Evolutionary conservation across 2,113 vertebrate genomes (phyloP).

Genomic region (Fukomys damarensis): DNA sequence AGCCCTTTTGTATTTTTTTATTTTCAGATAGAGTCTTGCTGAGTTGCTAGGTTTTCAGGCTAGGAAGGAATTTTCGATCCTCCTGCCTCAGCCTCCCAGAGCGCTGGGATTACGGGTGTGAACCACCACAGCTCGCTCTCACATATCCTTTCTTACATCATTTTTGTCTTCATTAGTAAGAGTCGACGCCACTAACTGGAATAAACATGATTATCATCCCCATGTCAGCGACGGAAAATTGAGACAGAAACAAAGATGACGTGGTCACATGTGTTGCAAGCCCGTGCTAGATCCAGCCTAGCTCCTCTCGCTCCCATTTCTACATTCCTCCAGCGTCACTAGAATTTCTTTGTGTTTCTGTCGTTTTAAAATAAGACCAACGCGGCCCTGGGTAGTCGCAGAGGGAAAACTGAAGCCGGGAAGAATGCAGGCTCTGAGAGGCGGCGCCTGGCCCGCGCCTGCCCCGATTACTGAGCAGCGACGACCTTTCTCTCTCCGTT

Average conservation of each 20-base stretch:
- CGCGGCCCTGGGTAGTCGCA: background rate
- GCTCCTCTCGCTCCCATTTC: background rate
- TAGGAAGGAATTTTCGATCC: background rate
- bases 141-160: background rate
- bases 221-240: background rate
- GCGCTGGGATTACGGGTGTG: background rate
- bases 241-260: background rate
- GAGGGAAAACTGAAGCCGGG: background rate
- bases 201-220: background rate
- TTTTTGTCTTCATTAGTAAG: slow-evolving; percentile 9
- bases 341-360: background rate
- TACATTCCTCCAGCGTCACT: background rate
- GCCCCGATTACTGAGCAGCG: background rate
- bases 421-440: background rate
- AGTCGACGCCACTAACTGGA: background rate
- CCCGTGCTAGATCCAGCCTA: background rate
- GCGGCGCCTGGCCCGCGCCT: background rate
- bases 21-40: background rate
- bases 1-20: background rate
- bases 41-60: background rate
- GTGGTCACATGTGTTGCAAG: background rate
- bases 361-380: background rate
- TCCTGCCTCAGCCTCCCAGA: background rate
- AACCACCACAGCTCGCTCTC: background rate
- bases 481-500: background rate